These are phyloP conservation scores for Sebastes alutus DNA, from an alignment of 2,797 vertebrate genomes.

Conservation along the genomic window DNA sequence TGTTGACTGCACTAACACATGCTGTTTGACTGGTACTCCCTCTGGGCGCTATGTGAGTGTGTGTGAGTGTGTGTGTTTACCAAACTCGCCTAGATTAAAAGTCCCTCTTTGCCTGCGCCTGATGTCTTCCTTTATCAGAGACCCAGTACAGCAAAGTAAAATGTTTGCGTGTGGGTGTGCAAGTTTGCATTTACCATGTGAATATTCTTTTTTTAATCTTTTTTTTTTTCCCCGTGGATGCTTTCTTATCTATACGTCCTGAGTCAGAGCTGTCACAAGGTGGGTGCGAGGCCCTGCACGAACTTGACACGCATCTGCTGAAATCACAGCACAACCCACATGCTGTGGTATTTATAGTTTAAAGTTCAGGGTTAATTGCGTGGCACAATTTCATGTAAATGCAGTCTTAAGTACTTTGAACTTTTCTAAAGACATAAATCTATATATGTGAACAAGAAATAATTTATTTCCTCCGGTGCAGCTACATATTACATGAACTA, in stretches of 20 bases:
- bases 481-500: background rate
- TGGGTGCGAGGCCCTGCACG: conserved; percentile 15
- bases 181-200: conserved; percentile 34
- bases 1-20: conserved; percentile 76
- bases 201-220: background rate
- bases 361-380: conserved; percentile 42
- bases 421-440: background rate
- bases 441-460: background rate
- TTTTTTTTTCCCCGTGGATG: background rate
- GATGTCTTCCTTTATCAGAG: conserved; percentile 62
- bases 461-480: background rate
- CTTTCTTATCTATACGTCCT: conserved; percentile 16
- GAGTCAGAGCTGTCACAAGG: conserved; percentile 41
- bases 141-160: conserved; percentile 32
- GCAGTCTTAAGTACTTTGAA: conserved; percentile 3
- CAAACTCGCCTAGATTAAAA: conserved; percentile 59
- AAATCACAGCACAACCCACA: conserved; percentile 22
- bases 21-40: conserved; percentile 75
- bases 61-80: conserved; percentile 48
- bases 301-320: conserved; percentile 16
- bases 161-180: conserved; percentile 38
- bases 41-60: conserved; percentile 28
- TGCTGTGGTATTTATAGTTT: conserved; percentile 18
- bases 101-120: conserved; percentile 49
- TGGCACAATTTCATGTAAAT: conserved; percentile 8